A percentile compares a stretch with the other conserved stretches of the same genome.
Conservation (phyloP, 1,140 invertebrate genomes). For the Drosophila pseudoananassae region DNA sequence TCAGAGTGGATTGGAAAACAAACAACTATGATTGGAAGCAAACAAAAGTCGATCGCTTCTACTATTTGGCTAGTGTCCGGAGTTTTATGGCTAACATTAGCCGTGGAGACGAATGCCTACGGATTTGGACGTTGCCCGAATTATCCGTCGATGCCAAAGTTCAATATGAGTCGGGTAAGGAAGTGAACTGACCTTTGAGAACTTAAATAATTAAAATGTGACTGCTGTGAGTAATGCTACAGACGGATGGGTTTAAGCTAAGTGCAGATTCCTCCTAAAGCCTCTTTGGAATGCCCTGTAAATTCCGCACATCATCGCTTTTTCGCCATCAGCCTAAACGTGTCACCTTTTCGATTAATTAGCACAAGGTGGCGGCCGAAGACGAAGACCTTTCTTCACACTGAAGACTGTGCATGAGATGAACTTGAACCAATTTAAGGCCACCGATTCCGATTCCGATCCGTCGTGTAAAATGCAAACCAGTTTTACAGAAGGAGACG, state of each 20-base stretch:
- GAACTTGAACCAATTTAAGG: slow-evolving; percentile 75
- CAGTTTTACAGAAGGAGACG: slow-evolving; percentile 65
- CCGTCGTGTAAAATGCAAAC: slow-evolving; percentile 72
- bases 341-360: slow-evolving; percentile 64
- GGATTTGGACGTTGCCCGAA: slow-evolving; percentile 87
- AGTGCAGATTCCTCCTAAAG: too few species aligned
- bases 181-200: slow-evolving; percentile 17
- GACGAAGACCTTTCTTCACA: slow-evolving; percentile 30
- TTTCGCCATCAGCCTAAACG: slow-evolving; percentile 29
- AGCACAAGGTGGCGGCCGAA: slow-evolving; percentile 58
- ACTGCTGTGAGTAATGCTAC: too few species aligned
- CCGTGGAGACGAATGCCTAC: slow-evolving; percentile 54
- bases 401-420: slow-evolving; percentile 70
- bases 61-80: slow-evolving; percentile 46
- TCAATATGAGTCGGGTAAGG: slow-evolving; percentile 86
- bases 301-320: background rate
- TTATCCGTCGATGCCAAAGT: slow-evolving; percentile 86
- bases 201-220: background rate
- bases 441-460: slow-evolving; percentile 41
- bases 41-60: slow-evolving; percentile 19
- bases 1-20: slow-evolving; percentile 19
- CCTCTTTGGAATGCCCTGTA: too few species aligned
- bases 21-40: slow-evolving; percentile 48
- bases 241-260: too few species aligned
- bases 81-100: slow-evolving; percentile 46